Evolutionary conservation across 2,797 vertebrate genomes (phyloP).

Genomic region (Botia kubotai): DNA sequence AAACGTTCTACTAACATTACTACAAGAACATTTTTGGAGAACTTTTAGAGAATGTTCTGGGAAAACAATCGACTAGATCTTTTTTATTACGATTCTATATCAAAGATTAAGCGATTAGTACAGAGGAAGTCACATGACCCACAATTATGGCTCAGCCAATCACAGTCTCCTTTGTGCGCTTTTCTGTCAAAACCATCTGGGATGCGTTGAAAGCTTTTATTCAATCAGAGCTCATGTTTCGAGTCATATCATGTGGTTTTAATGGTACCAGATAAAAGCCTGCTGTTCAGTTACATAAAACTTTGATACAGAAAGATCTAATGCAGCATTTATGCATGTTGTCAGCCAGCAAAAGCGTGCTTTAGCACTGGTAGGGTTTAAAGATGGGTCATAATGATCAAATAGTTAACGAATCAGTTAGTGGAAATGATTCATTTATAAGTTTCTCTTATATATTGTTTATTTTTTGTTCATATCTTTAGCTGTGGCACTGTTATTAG

Average conservation of each 20-base stretch:
- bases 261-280: neutral
- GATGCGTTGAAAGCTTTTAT: constrained; percentile 19
- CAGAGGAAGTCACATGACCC: neutral
- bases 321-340: constrained; percentile 1
- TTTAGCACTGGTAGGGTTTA: neutral
- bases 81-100: constrained; percentile 4
- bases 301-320: neutral
- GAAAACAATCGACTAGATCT: neutral
- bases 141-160: neutral
- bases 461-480: too few species aligned
- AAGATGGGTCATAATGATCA: neutral
- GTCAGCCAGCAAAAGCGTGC: neutral
- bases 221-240: constrained; percentile 1
- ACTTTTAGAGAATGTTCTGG: neutral
- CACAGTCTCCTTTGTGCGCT: neutral
- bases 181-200: neutral
- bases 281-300: neutral
- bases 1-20: too few species aligned
- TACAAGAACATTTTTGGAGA: neutral
- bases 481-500: too few species aligned
- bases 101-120: neutral
- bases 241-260: too few species aligned
- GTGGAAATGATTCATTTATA: too few species aligned
- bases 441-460: too few species aligned
- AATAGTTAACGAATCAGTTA: neutral